Evolutionary conservation across 2,113 vertebrate genomes (phyloP).

Genomic region (Syngnathoides biaculeatus): DNA sequence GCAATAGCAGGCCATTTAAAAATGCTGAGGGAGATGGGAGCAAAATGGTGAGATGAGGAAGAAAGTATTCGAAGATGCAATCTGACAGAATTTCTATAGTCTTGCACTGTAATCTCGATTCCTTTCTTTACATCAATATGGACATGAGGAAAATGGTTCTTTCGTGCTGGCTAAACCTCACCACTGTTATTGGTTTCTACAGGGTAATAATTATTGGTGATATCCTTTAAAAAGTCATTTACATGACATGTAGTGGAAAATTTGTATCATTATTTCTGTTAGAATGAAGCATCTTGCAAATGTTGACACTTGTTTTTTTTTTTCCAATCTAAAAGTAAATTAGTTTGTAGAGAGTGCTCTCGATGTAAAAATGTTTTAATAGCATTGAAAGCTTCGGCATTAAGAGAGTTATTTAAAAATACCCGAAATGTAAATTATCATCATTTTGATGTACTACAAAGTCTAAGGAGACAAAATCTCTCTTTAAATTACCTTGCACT

Average conservation of each 20-base stretch:
- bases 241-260: background rate
- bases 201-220: conserved; percentile 53
- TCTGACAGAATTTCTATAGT: background rate
- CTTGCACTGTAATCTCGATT: background rate
- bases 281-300: background rate
- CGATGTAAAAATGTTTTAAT: background rate
- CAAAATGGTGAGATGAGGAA: conserved; percentile 19
- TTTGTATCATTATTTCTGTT: background rate
- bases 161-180: conserved; percentile 38
- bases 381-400: background rate
- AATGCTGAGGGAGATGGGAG: conserved; percentile 21
- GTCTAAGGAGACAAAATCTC: background rate
- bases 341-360: background rate
- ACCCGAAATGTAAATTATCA: background rate
- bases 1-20: conserved; percentile 39
- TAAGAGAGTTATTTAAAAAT: background rate
- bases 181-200: conserved; percentile 36
- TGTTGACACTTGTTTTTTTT: background rate
- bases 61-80: background rate
- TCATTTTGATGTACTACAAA: background rate
- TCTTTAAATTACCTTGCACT: background rate
- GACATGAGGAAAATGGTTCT: conserved; percentile 44
- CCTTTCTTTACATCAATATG: conserved; percentile 28
- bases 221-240: conserved; percentile 14
- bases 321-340: background rate